A percentile compares a stretch with the other conserved stretches of the same genome.
phyloP scores from a whole-genome alignment of 1,140 invertebrate genomes.

The Aphelinus certus region DNA sequence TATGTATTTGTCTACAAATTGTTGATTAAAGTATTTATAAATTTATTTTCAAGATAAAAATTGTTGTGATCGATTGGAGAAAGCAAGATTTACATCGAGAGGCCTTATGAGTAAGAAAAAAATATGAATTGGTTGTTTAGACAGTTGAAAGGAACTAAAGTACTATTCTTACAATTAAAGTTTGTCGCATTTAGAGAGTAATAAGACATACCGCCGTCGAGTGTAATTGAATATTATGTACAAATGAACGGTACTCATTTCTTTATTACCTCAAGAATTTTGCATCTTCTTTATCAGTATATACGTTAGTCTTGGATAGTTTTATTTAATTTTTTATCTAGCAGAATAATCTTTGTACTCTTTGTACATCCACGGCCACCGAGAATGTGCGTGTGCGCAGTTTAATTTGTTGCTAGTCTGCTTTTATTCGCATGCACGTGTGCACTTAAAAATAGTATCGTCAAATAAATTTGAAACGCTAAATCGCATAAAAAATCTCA shows the following conservation, averaged over 20 bases:
- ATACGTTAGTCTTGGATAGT: no score
- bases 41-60: constrained; percentile 21
- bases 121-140: constrained; percentile 27
- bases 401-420: no score
- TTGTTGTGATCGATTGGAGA: not conserved
- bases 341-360: constrained; percentile 56
- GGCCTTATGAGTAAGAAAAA: no score
- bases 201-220: constrained; percentile 65
- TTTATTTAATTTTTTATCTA: constrained; percentile 53
- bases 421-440: no score
- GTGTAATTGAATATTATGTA: constrained; percentile 65
- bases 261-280: constrained; percentile 64
- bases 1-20: constrained; percentile 33
- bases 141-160: constrained; percentile 36
- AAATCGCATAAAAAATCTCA: constrained; percentile 4
- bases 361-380: constrained; percentile 53
- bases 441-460: no score
- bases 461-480: constrained; percentile 11
- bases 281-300: constrained; percentile 55
- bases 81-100: no score
- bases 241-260: no score
- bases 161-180: constrained; percentile 36
- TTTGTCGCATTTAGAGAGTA: constrained; percentile 41
- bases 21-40: constrained; percentile 20
- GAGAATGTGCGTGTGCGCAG: no score